Conservation (phyloP, 1,140 invertebrate genomes). For the Drosophila gunungcola region DNA sequence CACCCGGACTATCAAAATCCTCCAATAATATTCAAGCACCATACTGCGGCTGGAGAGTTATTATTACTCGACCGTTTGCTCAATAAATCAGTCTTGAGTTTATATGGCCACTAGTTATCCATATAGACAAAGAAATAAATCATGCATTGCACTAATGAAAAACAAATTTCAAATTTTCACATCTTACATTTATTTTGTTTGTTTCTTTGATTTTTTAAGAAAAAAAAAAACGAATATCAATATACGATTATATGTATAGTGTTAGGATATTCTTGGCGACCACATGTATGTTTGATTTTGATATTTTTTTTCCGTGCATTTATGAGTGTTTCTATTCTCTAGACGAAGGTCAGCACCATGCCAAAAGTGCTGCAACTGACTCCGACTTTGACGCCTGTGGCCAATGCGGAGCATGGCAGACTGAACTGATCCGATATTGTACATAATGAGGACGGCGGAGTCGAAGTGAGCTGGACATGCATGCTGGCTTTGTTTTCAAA, state of each 20-base stretch:
- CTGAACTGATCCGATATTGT: conserved; percentile 36
- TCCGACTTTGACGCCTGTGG: conserved; percentile 51
- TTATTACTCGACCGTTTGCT: conserved; percentile 40
- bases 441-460: conserved; percentile 3
- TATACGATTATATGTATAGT: too few species aligned
- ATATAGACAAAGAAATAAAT: conserved; percentile 2
- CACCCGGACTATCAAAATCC: conserved; percentile 57
- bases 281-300: too few species aligned
- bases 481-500: conserved; percentile 50
- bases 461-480: conserved; percentile 38
- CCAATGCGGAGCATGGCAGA: conserved; percentile 44
- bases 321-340: conserved; percentile 61
- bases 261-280: neutral
- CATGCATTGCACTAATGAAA: neutral
- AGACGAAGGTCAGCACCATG: conserved; percentile 65
- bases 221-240: neutral
- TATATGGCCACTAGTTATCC: conserved; percentile 22
- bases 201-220: neutral
- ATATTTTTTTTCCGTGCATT: conserved; percentile 15
- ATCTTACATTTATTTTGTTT: neutral
- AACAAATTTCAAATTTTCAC: too few species aligned
- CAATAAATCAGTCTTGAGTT: conserved; percentile 48
- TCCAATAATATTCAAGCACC: conserved; percentile 20
- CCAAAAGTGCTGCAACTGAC: conserved; percentile 46
- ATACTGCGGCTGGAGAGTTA: conserved; percentile 35